A percentile compares a stretch with the other conserved stretches of the same genome.
Conservation (phyloP, 2,797 vertebrate species). For the Lepilemur ruficaudatus region DNA sequence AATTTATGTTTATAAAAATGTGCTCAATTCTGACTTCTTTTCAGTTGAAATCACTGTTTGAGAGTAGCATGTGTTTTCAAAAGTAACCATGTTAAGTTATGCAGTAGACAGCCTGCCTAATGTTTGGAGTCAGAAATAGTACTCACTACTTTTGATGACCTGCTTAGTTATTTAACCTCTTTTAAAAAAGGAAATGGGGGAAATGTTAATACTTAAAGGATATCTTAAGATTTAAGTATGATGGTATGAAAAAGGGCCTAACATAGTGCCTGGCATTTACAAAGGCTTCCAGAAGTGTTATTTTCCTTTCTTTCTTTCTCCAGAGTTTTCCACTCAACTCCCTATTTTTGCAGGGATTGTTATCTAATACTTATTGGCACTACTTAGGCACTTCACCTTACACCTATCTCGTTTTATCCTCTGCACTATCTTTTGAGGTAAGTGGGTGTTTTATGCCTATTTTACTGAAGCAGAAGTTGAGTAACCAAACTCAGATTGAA, state of each 20-base stretch:
- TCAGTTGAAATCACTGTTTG: neutral
- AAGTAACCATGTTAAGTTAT: neutral
- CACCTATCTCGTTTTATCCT: neutral
- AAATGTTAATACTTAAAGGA: neutral
- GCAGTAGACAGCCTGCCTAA: neutral
- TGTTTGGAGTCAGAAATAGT: neutral
- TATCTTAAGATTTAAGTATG: neutral
- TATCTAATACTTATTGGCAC: neutral
- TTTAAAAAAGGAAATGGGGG: neutral
- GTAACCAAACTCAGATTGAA: neutral
- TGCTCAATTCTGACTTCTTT: conserved; percentile 9
- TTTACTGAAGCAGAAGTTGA: conserved; percentile 8
- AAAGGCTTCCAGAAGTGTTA: neutral
- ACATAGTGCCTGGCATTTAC: neutral
- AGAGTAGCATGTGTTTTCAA: conserved; percentile 24
- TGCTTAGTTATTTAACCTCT: conserved; percentile 8
- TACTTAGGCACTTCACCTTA: neutral
- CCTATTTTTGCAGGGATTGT: neutral
- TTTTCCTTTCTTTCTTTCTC: conserved; percentile 23
- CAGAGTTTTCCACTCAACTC: neutral
- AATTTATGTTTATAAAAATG: conserved; percentile 43
- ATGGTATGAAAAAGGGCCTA: neutral
- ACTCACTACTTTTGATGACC: neutral
- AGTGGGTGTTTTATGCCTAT: neutral
- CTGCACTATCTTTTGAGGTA: neutral